Conservation (phyloP, 2,113 vertebrate species). For the Actenoides lindsayi region DNA sequence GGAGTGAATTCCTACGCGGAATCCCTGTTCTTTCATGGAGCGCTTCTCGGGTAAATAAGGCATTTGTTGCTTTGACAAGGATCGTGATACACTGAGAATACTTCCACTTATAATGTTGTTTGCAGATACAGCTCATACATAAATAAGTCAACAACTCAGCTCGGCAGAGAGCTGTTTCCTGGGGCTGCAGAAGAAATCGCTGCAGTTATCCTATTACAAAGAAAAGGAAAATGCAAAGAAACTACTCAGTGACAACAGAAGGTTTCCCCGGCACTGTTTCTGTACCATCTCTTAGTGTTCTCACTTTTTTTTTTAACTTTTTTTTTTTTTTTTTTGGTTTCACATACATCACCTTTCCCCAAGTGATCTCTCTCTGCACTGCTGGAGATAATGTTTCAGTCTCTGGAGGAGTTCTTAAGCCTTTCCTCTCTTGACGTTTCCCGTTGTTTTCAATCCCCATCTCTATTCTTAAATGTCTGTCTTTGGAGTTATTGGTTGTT, state of each 20-base stretch:
- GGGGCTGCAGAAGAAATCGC: background rate
- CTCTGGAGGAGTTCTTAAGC: background rate
- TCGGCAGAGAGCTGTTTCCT: background rate
- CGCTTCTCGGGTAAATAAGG: background rate
- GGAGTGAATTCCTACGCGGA: background rate
- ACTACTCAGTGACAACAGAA: background rate
- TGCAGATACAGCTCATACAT: background rate
- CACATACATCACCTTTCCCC: fast-evolving
- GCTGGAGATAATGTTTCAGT: background rate
- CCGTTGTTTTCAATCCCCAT: background rate
- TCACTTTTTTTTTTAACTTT: no score
- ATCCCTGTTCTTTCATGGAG: background rate
- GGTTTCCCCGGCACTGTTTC: fast-evolving
- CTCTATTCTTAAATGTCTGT: background rate
- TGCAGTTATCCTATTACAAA: background rate
- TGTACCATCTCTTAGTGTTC: fast-evolving
- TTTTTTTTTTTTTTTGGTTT: background rate
- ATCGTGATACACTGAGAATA: background rate
- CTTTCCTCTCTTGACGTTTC: background rate
- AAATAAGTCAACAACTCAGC: background rate
- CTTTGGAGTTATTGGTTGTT: background rate
- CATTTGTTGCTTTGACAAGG: background rate
- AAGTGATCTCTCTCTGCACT: fast-evolving
- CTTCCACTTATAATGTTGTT: background rate
- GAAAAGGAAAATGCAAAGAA: background rate